A percentile compares a stretch with the other conserved stretches of the same genome.
phyloP scores from a whole-genome alignment of 2,113 vertebrate genomes.

The Sporophila hypoxantha region DNA sequence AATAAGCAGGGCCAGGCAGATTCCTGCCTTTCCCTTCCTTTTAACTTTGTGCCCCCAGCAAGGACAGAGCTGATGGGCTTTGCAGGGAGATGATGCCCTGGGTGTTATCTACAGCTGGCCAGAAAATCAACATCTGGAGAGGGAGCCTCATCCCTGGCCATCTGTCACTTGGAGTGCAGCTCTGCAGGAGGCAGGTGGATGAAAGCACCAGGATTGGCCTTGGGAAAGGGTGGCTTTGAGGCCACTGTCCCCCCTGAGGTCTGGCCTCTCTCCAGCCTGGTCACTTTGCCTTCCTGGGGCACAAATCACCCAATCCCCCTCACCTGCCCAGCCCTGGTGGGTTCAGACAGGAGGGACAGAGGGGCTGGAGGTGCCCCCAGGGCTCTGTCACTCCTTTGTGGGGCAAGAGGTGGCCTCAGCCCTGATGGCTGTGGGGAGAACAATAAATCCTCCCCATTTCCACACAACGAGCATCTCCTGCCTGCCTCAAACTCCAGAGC shows the following conservation, averaged over 20 bases:
- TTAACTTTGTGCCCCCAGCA: not conserved
- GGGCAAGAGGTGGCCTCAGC: not conserved
- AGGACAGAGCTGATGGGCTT: not conserved
- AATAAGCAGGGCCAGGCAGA: not conserved
- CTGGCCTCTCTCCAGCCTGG: not conserved
- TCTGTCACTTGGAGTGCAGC: conserved; percentile 3
- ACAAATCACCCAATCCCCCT: not conserved
- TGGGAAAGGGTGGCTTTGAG: not conserved
- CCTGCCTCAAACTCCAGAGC: not conserved
- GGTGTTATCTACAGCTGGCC: conserved; percentile 8
- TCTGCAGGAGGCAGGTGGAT: not conserved
- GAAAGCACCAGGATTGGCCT: not conserved
- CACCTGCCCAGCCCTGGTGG: not conserved
- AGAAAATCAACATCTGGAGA: conserved; percentile 41
- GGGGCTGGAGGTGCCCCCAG: not conserved
- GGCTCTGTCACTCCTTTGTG: not conserved
- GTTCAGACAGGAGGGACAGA: not conserved
- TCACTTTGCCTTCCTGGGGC: not conserved
- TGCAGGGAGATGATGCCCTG: fast-evolving
- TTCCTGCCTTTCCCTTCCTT: not conserved
- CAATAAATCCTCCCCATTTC: not conserved
- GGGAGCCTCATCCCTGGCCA: conserved; percentile 12
- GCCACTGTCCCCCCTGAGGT: not conserved
- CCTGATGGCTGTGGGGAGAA: not conserved
- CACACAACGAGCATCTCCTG: not conserved